Percentiles rank a stretch among this genome's conserved stretches.
Evolutionary conservation across 1,140 invertebrate genomes (phyloP).

Genomic region (Drosophila novamexicana): DNA sequence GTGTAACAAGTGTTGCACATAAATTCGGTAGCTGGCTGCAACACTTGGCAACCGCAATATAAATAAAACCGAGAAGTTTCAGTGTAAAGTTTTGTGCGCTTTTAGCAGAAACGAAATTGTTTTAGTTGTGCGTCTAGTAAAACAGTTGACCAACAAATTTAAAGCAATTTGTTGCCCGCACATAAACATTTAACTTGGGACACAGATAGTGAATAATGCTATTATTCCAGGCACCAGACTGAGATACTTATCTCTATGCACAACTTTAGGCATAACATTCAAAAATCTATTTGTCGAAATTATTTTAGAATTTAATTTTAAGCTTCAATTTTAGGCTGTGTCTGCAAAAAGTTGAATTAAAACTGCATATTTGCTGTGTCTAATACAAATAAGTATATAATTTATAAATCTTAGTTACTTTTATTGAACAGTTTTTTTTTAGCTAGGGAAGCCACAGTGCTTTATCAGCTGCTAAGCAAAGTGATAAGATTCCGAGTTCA

Average conservation of each 20-base stretch:
- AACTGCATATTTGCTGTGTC: no score
- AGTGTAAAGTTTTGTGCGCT: constrained; percentile 15
- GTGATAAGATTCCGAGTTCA: no score
- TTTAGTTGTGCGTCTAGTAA: constrained; percentile 9
- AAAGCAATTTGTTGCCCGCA: constrained; percentile 18
- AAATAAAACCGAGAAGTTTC: constrained; percentile 27
- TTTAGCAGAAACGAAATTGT: constrained; percentile 1
- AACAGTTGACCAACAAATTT: constrained; percentile 23
- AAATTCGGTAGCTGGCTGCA: constrained; percentile 45
- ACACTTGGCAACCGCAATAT: constrained; percentile 32
- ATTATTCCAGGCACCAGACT: neutral
- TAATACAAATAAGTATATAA: no score
- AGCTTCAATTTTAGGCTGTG: neutral
- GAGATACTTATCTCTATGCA: neutral
- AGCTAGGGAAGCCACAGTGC: no score
- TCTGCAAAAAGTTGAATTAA: no score
- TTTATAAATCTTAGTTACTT: no score
- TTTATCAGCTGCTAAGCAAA: no score
- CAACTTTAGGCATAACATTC: no score
- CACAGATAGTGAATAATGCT: constrained; percentile 1
- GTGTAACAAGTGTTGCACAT: constrained; percentile 74
- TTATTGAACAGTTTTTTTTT: no score
- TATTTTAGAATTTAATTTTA: neutral
- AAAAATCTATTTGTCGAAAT: neutral
- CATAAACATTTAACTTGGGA: constrained; percentile 10